These are phyloP conservation scores for Leptopilina syphax DNA, from an alignment of 2,888 invertebrate genomes.

Conservation along the genomic window DNA sequence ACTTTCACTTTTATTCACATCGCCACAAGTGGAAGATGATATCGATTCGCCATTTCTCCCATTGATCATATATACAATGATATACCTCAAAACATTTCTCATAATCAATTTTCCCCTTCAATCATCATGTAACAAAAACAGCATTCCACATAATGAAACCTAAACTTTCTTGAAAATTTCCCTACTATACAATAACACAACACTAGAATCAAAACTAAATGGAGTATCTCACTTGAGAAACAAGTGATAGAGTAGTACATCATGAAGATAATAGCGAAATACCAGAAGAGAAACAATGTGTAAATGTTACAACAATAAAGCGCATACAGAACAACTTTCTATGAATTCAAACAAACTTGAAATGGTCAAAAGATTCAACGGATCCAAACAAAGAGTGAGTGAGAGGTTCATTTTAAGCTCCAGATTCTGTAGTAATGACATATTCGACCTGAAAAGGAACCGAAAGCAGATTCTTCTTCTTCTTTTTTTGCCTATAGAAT, in stretches of 20 bases:
- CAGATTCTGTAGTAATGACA: conserved; percentile 4
- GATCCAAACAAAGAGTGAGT: not conserved
- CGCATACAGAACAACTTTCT: no score
- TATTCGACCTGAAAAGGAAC: not conserved
- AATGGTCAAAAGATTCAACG: conserved; percentile 1
- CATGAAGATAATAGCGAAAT: no score
- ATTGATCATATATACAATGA: not conserved
- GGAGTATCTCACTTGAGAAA: no score
- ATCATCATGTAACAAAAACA: not conserved
- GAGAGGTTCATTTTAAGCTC: conserved; percentile 5
- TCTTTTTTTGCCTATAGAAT: not conserved
- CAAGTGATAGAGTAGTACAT: no score
- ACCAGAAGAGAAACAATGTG: no score
- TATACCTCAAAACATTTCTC: not conserved
- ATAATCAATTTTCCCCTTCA: not conserved
- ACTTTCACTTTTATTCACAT: conserved; percentile 68
- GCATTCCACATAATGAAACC: no score
- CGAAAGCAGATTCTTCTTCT: conserved; percentile 5
- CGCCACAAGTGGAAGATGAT: conserved; percentile 46
- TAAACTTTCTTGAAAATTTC: no score
- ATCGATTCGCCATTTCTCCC: not conserved
- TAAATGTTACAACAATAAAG: no score
- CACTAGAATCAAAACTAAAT: no score
- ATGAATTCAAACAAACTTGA: not conserved
- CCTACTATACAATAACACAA: no score